Evolutionary conservation across 2,888 invertebrate species (phyloP), one percentile per base, ranked within the genome.

Genomic region (Volucella inanis): DNA sequence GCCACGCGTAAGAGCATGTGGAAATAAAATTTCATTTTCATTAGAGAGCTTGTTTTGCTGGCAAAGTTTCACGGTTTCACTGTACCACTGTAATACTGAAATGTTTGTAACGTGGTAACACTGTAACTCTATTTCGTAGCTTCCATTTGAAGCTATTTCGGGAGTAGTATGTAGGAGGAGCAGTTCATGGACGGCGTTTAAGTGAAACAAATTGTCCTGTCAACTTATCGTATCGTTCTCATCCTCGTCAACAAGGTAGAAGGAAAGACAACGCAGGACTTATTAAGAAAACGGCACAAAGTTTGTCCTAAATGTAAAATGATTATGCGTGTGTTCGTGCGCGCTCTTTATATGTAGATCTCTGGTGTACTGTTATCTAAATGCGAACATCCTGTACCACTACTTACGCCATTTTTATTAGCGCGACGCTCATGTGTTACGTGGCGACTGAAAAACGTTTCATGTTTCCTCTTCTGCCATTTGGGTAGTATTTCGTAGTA

Each of bases 21-120:
- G 72, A 57, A 81, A 85, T 85, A 85, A 85, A 85, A 77, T 85
- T 76, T 81, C 85, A 85, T 85, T 81, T 81, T 85, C 85, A 81
- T 81, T 77, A 85, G 68, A 61, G 31, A 67, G 43, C 54, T 47
- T 52, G 72, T 55, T 52, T 49, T 52, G 59, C 59, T 41, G 57
- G 38, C 4, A 31, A 31, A 2, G 22, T 22, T 22, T 22, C 31
- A 31, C 6, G 0, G 6, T 31, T 31, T 31, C 31, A 2, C 31
- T 6, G 31, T 31, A 0, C 0, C 31, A 31, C 4, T 31, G 31
- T 31, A 31, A 22, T 3, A 22, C 4, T 22, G 22, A 2, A 22
- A 22, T 3, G 3, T 3, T 2, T n/a, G 22, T 22, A 22, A 22
- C 22, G 22, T 22, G 22, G 22, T 22, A 22, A 31, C 31, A 6